Evolutionary conservation across 2,888 invertebrate genomes (phyloP).

Genomic region (Calliopum simillimum): DNA sequence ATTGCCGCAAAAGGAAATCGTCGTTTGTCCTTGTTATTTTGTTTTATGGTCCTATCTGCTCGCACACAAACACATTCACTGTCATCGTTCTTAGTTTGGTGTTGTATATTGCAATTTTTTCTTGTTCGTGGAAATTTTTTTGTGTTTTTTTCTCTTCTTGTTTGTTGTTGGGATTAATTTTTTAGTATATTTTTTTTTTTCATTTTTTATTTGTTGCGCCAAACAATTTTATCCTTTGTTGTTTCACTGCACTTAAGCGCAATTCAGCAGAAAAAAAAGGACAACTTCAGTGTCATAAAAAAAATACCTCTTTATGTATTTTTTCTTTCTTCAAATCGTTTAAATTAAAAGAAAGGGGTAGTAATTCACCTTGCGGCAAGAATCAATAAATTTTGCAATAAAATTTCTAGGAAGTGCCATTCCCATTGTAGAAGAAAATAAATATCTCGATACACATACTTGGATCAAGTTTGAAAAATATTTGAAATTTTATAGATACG

Average conservation of each 20-base stretch:
- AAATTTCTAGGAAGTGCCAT: too few species aligned
- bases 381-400: too few species aligned
- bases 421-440: too few species aligned
- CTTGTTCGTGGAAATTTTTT: neutral
- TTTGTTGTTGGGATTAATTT: neutral
- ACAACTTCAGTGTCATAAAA: slow-evolving; percentile 10
- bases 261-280: slow-evolving; percentile 11
- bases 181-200: neutral
- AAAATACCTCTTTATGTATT: neutral
- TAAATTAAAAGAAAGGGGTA: too few species aligned
- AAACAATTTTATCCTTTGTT: slow-evolving; percentile 17
- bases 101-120: slow-evolving; percentile 31
- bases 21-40: slow-evolving; percentile 37
- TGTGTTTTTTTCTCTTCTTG: neutral
- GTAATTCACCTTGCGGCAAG: too few species aligned
- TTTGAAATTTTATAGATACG: too few species aligned
- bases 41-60: slow-evolving; percentile 26
- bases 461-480: too few species aligned
- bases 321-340: slow-evolving; percentile 1
- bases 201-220: slow-evolving; percentile 27
- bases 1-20: slow-evolving; percentile 35
- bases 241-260: slow-evolving; percentile 23
- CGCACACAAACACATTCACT: neutral
- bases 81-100: too few species aligned
- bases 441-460: too few species aligned